Evolutionary conservation across 2,888 invertebrate species (phyloP).

Genomic region (Polyploca ridens): DNA sequence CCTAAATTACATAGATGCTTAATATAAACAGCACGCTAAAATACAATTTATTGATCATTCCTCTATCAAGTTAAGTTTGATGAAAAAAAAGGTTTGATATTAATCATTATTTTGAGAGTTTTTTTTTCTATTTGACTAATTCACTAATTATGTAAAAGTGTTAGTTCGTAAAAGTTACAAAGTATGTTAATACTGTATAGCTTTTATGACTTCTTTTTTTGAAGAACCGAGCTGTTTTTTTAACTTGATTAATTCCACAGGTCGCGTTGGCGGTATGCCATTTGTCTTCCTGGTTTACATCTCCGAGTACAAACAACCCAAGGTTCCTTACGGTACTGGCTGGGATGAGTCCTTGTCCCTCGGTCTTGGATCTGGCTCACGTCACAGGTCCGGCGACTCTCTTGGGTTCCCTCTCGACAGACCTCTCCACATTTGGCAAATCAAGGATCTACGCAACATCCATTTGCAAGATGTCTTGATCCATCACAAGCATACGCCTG

Average conservation of each 20-base stretch:
- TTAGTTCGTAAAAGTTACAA: no score
- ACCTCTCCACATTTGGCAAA: constrained; percentile 68
- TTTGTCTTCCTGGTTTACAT: constrained; percentile 86
- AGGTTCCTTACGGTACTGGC: constrained; percentile 61
- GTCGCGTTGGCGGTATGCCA: constrained; percentile 82
- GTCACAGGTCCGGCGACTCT: constrained; percentile 75
- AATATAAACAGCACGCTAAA: no score
- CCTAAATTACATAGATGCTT: no score
- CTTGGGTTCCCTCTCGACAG: constrained; percentile 85
- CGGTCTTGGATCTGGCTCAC: constrained; percentile 74
- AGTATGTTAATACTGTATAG: no score
- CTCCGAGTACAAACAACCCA: constrained; percentile 75
- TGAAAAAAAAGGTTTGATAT: no score
- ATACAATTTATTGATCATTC: no score
- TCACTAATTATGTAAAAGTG: no score
- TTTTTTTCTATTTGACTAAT: no score
- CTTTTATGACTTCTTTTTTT: no score
- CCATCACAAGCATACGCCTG: constrained; percentile 77
- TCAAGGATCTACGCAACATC: constrained; percentile 72
- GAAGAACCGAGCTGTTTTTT: no score
- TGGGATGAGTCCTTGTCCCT: constrained; percentile 80
- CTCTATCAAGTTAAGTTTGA: no score
- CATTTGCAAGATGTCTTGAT: constrained; percentile 79
- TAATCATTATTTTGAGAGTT: no score
- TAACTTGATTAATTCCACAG: constrained; percentile 35